Evolutionary conservation across 2,888 invertebrate genomes (phyloP), one percentile per base, ranked within the genome.

Genomic region (Eumacrocentrus americanus): DNA sequence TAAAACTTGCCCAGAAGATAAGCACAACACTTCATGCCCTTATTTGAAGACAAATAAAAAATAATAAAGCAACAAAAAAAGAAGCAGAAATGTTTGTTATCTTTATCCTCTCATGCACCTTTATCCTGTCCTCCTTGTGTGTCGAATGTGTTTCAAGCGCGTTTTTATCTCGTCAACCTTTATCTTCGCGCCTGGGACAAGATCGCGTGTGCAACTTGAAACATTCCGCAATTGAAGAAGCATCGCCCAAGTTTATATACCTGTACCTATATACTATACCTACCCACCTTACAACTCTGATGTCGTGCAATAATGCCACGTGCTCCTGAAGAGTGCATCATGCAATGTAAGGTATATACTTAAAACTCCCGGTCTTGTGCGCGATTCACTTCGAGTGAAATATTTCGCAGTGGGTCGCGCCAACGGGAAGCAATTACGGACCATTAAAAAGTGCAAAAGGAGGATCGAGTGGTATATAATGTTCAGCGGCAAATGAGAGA

Each of bases 391-490:
- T 53, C 7, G 67, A 58, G 69, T 66, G 69, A 70, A 69, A 72
- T 68, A 69, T 70, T 64, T 67, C 66, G 62, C 71, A 69, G 69
- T 70, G 70, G 65, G 63, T 68, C 67, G 38, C 70, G 42, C 67
- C 62, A 70, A 71, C 70, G 58, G 46, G 68, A 71, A 70, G 71
- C 70, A 70, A 72, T 72, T 69, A 71, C 51, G 58, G 53, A 54
- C 68, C 64, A 69, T 70, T 72, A 72, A 69, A 70, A 66, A 22
- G 9, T 66, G 61, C 58, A 61, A 56, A 23, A 35, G 44, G 46
- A 55, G 12, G 29, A 53, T n/a, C n/a, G n/a, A n/a, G n/a, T n/a
- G n/a, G 57, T 42, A 29, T 22, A 46, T 44, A 46, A 46, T 23
- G 3, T 46, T 5, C 1, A 42, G 2, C 18, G n/a, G n/a, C n/a